These are phyloP conservation scores for Timema cristinae DNA, from an alignment of 2,888 invertebrate species.

Conservation along the genomic window DNA sequence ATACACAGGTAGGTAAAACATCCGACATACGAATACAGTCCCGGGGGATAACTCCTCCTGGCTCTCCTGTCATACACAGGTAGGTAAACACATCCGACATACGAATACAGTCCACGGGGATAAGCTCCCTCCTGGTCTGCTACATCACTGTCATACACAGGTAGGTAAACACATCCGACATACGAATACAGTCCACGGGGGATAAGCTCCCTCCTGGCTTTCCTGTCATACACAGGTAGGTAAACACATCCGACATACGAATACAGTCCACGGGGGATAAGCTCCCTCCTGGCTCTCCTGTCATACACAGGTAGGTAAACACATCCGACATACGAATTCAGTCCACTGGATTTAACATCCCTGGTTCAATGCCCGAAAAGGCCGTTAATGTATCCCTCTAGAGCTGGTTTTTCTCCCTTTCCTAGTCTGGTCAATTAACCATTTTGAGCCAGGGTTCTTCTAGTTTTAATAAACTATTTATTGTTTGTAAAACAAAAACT, in stretches of 20 bases:
- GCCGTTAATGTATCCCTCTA: too few species aligned
- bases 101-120: background rate
- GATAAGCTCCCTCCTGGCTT: background rate
- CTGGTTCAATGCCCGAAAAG: background rate
- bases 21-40: background rate
- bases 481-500: too few species aligned
- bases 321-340: background rate
- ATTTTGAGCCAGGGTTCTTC: too few species aligned
- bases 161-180: background rate
- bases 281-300: background rate
- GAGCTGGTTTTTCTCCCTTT: too few species aligned
- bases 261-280: background rate
- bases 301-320: background rate
- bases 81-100: conserved; percentile 5
- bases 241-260: background rate
- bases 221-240: background rate
- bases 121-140: background rate
- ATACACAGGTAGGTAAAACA: background rate
- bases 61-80: conserved; percentile 26
- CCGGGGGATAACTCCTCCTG: conserved; percentile 28
- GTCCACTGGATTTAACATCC: background rate
- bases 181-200: background rate
- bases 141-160: background rate
- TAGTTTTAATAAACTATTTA: too few species aligned
- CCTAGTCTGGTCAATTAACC: too few species aligned